Percentiles rank a stretch among this genome's conserved stretches.
Conservation (phyloP, 2,888 invertebrate genomes). For the Drosophila crucigera region DNA sequence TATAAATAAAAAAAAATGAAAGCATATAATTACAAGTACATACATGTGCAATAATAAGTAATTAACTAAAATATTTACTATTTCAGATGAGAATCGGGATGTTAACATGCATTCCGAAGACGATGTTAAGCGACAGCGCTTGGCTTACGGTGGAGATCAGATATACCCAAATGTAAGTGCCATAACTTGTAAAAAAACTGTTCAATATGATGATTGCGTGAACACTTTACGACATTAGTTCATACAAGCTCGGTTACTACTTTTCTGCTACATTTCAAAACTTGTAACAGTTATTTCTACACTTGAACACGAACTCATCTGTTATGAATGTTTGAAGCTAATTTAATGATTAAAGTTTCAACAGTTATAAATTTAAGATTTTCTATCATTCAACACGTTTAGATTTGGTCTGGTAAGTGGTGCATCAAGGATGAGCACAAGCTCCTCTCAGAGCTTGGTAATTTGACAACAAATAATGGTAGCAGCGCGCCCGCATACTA, state of each 20-base stretch:
- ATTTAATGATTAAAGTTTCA: neutral
- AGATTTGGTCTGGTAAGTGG: slow-evolving; percentile 96
- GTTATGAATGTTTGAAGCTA: neutral
- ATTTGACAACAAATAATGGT: slow-evolving; percentile 86
- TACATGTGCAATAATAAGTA: neutral
- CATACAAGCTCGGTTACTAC: neutral
- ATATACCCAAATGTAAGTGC: slow-evolving; percentile 93
- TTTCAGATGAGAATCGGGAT: slow-evolving; percentile 94
- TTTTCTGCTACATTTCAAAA: neutral
- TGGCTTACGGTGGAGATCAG: slow-evolving; percentile 95
- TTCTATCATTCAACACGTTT: neutral
- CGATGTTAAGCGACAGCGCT: slow-evolving; percentile 94
- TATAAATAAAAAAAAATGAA: neutral
- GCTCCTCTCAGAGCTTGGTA: slow-evolving; percentile 92
- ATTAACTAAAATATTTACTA: slow-evolving; percentile 20
- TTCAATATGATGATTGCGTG: neutral
- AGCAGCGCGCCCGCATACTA: slow-evolving; percentile 84
- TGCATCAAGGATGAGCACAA: slow-evolving; percentile 96
- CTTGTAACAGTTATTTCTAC: neutral
- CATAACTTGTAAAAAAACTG: neutral
- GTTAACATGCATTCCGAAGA: slow-evolving; percentile 95
- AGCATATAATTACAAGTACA: neutral
- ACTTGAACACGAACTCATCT: neutral
- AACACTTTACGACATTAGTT: neutral
- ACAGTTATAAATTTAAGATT: neutral